A percentile compares a stretch with the other conserved stretches of the same genome.
Conservation (phyloP, 2,113 vertebrate genomes). For the Cyanoderma ruficeps region DNA sequence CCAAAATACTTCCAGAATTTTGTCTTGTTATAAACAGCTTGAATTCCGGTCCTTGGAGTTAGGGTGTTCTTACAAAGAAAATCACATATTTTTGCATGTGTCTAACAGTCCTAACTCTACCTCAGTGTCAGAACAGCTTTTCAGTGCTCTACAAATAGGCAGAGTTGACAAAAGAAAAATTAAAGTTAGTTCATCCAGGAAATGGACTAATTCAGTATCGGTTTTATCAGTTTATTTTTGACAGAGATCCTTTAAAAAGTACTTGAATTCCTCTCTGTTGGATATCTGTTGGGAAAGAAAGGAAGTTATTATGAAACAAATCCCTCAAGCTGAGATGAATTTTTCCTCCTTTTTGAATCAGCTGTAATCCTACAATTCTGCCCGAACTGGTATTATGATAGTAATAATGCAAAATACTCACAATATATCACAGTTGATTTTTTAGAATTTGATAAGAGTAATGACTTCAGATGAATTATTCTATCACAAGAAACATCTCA, state of each 20-base stretch:
- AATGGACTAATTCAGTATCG: neutral
- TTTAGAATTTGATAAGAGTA: neutral
- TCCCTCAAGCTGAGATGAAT: neutral
- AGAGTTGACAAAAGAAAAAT: neutral
- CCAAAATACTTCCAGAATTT: neutral
- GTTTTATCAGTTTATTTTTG: slow-evolving; percentile 12
- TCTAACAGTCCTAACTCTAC: neutral
- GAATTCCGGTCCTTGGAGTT: neutral
- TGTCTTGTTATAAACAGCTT: neutral
- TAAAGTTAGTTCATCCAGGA: neutral
- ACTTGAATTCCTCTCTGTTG: neutral
- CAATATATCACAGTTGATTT: neutral
- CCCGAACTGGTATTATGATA: neutral
- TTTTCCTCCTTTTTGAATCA: neutral
- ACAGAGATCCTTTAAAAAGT: neutral
- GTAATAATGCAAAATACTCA: neutral
- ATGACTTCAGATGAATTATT: neutral
- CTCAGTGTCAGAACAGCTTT: neutral
- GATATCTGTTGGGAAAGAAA: neutral
- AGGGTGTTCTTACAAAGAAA: neutral
- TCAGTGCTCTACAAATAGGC: neutral
- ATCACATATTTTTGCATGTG: neutral
- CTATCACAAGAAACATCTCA: neutral
- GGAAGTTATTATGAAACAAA: neutral
- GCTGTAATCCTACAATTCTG: neutral